Evolutionary conservation across 2,797 vertebrate genomes (phyloP), one percentile per base, ranked within the genome.

Genomic region (Poeciliopsis gracilis): DNA sequence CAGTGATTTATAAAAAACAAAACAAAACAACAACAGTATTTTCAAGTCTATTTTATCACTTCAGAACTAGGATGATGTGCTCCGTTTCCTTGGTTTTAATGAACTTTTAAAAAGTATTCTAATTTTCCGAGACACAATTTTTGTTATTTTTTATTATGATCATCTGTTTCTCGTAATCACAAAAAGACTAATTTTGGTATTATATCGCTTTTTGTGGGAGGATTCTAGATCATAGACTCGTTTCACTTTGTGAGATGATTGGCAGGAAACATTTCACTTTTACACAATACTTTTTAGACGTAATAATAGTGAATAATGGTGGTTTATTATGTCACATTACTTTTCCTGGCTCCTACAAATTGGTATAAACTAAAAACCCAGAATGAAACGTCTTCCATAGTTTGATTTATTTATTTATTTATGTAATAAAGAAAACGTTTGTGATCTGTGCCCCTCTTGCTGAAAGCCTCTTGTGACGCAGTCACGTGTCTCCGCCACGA

Each of bases 401-500:
- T 9, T 23, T 41, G 25, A 20, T 1, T n/a, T 11, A 3, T 51
- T 25, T 53, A 3, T 53, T 53, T 3, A 1, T 23, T n/a, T n/a
- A 1, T 61, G 18, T 0, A 18, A 36, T 16, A 36, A 36, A 36
- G 8, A 63, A 63, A 36, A 20, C 16, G 53, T 13, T n/a, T 55
- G 25, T 55, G 25, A 55, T n/a, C 53, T 13, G n/a, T 61, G 5
- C 13, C 12, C 28, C 33, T 16, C 28, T n/a, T 8, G 28, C 6
- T 61, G 30, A 61, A 23, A 23, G 5, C 30, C 8, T 25, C n/a
- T 2, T n/a, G 53, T 46, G 41, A 63, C 20, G n/a, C 20, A 47
- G 81, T 89, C 88, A 93, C 84, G 77, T 92, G 87, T 47, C 46
- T 16, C 4, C 79, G 83, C 75, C 73, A 85, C 73, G 80, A 74